Conservation (phyloP, 2,888 invertebrate species). For the Tenodera sinensis region DNA sequence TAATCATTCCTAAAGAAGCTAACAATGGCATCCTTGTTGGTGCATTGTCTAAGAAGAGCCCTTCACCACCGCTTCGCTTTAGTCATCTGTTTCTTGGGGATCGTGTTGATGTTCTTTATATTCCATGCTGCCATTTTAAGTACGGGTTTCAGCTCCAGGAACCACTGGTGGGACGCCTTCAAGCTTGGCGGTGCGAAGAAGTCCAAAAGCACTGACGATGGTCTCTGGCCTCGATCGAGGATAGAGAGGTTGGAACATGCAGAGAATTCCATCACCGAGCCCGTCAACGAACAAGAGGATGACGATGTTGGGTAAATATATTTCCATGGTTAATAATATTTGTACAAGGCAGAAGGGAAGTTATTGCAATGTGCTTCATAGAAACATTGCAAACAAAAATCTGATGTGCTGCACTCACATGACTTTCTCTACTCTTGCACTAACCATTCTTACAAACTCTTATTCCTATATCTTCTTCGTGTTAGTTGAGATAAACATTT, state of each 20-base stretch:
- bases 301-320: not conserved
- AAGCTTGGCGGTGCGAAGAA: not conserved
- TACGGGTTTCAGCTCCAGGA: not conserved
- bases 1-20: not conserved
- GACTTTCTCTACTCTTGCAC: too few relatives aligned
- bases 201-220: not conserved
- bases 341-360: too few relatives aligned
- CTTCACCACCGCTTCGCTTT: not conserved
- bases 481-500: too few relatives aligned
- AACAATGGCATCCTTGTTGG: not conserved
- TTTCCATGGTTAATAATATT: too few relatives aligned
- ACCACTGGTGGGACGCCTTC: not conserved
- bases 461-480: too few relatives aligned
- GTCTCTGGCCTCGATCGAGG: not conserved
- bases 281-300: not conserved
- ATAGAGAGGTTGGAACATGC: not conserved
- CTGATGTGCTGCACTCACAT: too few relatives aligned
- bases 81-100: not conserved
- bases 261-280: not conserved
- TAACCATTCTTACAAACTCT: too few relatives aligned
- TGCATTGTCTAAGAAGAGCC: not conserved
- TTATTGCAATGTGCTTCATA: too few relatives aligned
- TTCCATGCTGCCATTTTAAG: not conserved
- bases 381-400: too few relatives aligned
- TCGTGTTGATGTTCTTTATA: not conserved